phyloP scores from a whole-genome alignment of 2,888 invertebrate genomes.

The Ernsta delagoae region DNA sequence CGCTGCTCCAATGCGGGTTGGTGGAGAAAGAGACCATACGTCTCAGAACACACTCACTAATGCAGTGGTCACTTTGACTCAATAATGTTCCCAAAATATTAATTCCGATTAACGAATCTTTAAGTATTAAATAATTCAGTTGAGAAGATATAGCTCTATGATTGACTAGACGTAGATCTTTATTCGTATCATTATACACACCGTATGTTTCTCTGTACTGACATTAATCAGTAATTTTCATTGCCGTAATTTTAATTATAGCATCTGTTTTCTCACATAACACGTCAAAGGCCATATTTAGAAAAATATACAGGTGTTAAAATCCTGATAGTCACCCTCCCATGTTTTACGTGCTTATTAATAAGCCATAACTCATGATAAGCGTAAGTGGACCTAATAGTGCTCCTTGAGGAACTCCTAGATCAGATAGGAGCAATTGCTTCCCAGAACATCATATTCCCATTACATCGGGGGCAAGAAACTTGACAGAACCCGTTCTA shows the following conservation, averaged over 20 bases:
- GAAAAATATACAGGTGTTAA: constrained; percentile 29
- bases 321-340: background rate
- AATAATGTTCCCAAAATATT: no score
- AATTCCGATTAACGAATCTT: no score
- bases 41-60: no score
- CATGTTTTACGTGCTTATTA: constrained; percentile 21
- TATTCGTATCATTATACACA: no score
- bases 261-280: constrained; percentile 23
- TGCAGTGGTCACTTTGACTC: no score
- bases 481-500: constrained; percentile 37
- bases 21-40: no score
- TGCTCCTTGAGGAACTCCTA: constrained; percentile 26
- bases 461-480: constrained; percentile 37
- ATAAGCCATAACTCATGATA: constrained; percentile 35
- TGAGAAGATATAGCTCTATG: no score
- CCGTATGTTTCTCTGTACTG: no score
- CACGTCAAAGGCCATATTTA: constrained; percentile 13
- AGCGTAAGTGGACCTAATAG: constrained; percentile 30
- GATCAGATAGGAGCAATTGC: constrained; percentile 34
- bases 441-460: constrained; percentile 36
- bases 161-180: no score
- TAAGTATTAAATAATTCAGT: no score
- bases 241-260: background rate
- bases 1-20: no score
- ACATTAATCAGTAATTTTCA: no score